Percentiles rank a stretch among this genome's conserved stretches.
These are phyloP conservation scores for Petrosia ficiformis DNA, from an alignment of 37 sponge, comb jelly and placozoan genomes.

Conservation along the genomic window DNA sequence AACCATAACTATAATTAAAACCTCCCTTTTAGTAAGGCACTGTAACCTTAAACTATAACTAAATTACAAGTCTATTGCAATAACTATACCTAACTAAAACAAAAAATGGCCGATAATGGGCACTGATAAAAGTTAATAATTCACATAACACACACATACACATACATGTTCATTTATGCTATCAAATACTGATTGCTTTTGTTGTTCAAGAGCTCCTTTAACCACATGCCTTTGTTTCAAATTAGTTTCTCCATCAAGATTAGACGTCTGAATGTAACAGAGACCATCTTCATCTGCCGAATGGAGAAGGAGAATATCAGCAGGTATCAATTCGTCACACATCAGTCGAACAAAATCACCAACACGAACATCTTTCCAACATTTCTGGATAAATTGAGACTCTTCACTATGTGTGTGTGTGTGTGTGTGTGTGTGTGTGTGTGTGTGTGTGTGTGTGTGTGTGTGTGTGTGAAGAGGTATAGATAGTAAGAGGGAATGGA, in stretches of 20 bases:
- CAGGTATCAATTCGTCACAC: conserved; percentile 76
- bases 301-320: conserved; percentile 71
- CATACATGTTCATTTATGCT: not conserved
- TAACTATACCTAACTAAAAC: too few relatives aligned
- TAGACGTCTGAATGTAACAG: conserved; percentile 86
- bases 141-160: too few relatives aligned
- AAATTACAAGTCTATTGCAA: too few relatives aligned
- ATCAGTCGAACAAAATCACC: conserved; percentile 77
- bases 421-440: not conserved
- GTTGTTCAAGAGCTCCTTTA: conserved; percentile 4
- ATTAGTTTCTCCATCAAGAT: conserved; percentile 92
- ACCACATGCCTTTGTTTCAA: conserved; percentile 67
- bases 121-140: too few relatives aligned
- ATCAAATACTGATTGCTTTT: not conserved
- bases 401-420: conserved; percentile 7
- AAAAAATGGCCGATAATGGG: too few relatives aligned
- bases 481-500: not conserved
- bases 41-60: too few relatives aligned
- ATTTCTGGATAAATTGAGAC: conserved; percentile 6
- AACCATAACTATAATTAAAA: too few relatives aligned
- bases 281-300: conserved; percentile 56
- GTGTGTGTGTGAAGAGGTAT: too few relatives aligned
- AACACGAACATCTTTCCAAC: conserved; percentile 59
- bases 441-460: not conserved
- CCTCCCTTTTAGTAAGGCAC: too few relatives aligned